These are phyloP conservation scores for Conops quadrifasciatus DNA, from an alignment of 2,888 invertebrate genomes.

Conservation along the genomic window DNA sequence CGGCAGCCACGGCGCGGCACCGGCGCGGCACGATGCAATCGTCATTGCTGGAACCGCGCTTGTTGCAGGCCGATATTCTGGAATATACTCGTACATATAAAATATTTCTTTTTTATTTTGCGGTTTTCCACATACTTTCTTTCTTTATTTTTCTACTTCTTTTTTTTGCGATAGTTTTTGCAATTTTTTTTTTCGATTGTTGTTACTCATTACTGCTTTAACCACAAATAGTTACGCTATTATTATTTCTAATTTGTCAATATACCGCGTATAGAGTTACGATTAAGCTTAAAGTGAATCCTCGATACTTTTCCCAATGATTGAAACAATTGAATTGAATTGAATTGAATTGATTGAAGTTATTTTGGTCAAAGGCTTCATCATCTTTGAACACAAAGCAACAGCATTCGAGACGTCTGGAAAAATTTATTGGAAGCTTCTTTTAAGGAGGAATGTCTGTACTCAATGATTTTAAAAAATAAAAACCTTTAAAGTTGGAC, in stretches of 20 bases:
- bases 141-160: conserved; percentile 19
- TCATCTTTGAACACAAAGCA: too few relatives aligned
- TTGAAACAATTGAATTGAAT: background rate
- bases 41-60: conserved; percentile 24
- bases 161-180: conserved; percentile 37
- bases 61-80: conserved; percentile 22
- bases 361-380: too few relatives aligned
- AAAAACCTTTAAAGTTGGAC: too few relatives aligned
- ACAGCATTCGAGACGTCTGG: too few relatives aligned
- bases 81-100: background rate
- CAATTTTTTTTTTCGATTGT: background rate
- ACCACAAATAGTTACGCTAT: conserved; percentile 11
- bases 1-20: background rate
- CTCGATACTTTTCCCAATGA: background rate
- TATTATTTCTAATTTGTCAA: conserved; percentile 31
- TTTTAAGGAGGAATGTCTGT: too few relatives aligned
- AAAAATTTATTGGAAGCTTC: too few relatives aligned
- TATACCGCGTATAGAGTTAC: conserved; percentile 22
- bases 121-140: conserved; percentile 31
- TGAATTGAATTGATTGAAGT: too few relatives aligned
- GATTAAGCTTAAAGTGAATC: background rate
- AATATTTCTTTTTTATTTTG: conserved; percentile 13
- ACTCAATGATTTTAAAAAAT: too few relatives aligned
- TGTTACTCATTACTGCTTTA: background rate
- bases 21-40: background rate